Evolutionary conservation across 2,113 vertebrate genomes (phyloP).

Genomic region (Okapia johnstoni): DNA sequence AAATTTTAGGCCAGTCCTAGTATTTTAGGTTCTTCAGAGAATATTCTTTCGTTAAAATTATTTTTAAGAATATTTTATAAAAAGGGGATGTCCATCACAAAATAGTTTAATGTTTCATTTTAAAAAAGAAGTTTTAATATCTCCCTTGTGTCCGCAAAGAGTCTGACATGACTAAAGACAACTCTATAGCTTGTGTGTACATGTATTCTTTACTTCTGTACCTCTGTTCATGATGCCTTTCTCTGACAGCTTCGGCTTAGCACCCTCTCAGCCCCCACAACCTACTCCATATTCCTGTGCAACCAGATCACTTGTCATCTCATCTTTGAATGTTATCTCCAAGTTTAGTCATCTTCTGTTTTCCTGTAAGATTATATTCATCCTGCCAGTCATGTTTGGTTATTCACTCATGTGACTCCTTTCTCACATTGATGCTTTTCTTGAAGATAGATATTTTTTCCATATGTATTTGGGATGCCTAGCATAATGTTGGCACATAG

Average conservation of each 20-base stretch:
- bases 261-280: background rate
- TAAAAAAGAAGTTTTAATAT: background rate
- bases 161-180: background rate
- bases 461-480: background rate
- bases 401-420: background rate
- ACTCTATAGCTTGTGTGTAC: background rate
- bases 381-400: background rate
- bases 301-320: background rate
- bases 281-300: background rate
- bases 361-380: background rate
- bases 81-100: background rate
- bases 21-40: background rate
- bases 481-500: background rate
- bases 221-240: background rate
- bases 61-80: slow-evolving; percentile 5
- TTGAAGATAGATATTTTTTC: background rate
- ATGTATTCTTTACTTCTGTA: background rate
- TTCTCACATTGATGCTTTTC: background rate
- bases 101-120: background rate
- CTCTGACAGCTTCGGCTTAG: background rate
- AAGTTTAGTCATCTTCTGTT: background rate
- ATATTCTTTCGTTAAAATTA: background rate
- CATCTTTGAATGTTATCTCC: background rate
- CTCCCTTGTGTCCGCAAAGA: background rate
- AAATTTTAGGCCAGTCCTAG: background rate